Evolutionary conservation across 2,888 invertebrate genomes (phyloP), one percentile per base, ranked within the genome.

Genomic region (Sussaba pulchella): DNA sequence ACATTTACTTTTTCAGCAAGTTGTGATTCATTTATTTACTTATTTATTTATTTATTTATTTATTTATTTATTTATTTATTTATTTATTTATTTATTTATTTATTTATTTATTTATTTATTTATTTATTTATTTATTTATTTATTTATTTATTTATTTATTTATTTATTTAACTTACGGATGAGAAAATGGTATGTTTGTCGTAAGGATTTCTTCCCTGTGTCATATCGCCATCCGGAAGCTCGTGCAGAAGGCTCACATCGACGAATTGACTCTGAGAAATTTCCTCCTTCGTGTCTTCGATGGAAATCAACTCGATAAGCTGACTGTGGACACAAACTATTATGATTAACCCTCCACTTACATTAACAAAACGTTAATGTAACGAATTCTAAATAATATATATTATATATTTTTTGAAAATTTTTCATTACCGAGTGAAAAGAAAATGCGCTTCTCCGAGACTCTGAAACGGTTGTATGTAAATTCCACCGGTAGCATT

Each of bases 391-490:
- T 26, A 21, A 47, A 63, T 52, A 41, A 36, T 12, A 24, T n/a
- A n/a, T n/a, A n/a, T n/a, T n/a, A n/a, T n/a, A n/a, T n/a, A n/a
- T n/a, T 41, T 36, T 45, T 36, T 21, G 61, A 6, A 6, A 21
- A 47, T 69, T 66, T 17, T n/a, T 70, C 1, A 76, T 78, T 84
- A 91, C 91, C 86, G 87, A 8, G 88, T 89, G 50, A 89, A 89
- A 61, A 90, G 84, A 80, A 89, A 92, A 69, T 93, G 93, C 31
- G 92, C 91, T 87, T 93, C 92, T 2, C 92, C 92, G 77, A 91
- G 89, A 74, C 92, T 92, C 87, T 92, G 92, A 77, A 92, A 93
- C 2, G 93, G 92, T 82, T 93, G 93, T 12, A 93, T 88, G 72
- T 92, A 91, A 78, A 92, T 89, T 71, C 90, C 90, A 45, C 93